Conservation (phyloP, 2,888 invertebrate genomes). For the Patella ulyssiponensis region DNA sequence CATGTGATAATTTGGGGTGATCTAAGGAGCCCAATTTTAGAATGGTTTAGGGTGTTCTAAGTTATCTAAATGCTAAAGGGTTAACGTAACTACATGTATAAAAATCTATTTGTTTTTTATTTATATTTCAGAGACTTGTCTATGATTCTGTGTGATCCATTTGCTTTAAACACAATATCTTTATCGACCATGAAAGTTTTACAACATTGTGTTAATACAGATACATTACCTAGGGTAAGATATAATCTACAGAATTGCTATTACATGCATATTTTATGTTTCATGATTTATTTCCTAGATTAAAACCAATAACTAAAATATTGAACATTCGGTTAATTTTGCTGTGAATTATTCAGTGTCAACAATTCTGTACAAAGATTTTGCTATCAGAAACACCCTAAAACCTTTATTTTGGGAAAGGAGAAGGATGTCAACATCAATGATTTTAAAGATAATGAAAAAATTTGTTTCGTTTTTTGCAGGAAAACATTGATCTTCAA, state of each 20-base stretch:
- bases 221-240: conserved; percentile 84
- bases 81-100: background rate
- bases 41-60: too few species aligned
- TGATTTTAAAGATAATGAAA: background rate
- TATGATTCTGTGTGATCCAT: conserved; percentile 97
- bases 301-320: too few species aligned
- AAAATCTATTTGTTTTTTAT: conserved; percentile 12
- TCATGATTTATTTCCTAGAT: too few species aligned
- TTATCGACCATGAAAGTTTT: conserved; percentile 93
- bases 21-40: too few species aligned
- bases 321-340: too few species aligned
- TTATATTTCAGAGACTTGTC: conserved; percentile 89
- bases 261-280: too few species aligned
- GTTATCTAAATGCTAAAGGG: too few species aligned
- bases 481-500: conserved; percentile 90
- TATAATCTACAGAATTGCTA: background rate
- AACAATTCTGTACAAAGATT: background rate
- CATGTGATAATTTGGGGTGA: too few species aligned
- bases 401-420: too few species aligned
- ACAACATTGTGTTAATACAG: conserved; percentile 83
- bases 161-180: conserved; percentile 94
- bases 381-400: background rate
- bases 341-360: too few species aligned
- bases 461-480: conserved; percentile 14
- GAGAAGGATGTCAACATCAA: too few species aligned